Base-by-base conservation (phyloP, 2,797 vertebrate genomes). In the Gobio occitaniae region DNA sequence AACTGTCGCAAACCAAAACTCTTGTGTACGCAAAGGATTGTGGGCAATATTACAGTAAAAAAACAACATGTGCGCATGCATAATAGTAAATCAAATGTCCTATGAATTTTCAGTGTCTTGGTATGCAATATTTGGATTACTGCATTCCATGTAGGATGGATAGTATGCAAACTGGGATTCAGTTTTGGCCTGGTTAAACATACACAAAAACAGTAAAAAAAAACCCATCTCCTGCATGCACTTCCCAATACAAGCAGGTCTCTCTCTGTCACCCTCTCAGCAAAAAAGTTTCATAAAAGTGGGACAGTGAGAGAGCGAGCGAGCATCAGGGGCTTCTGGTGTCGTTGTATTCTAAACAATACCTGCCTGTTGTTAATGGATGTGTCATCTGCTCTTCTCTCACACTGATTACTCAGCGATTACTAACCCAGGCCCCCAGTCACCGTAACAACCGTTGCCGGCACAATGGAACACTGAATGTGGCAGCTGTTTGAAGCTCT, bases 371-470 rank as follows among this genome's bases (percentile, higher is more conserved):
- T 93, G 92, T 92, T 91, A 89, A 94, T 91, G 90, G 93, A 91
- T 93, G 94, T 95, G 93, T 94, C 93, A 92, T 95, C 93, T 92
- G 89, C 92, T 92, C 91, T 92, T 93, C 84, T 85, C 77, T 85
- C 77, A 93, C 93, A 92, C 94, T 94, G 95, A 95, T 95, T 96
- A 95, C 94, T 94, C 92, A 94, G 95, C 95, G 95, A 95, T 96
- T 96, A 96, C 93, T 94, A 92, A 59, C 86, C 78, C 92, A 92
- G 89, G 87, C 91, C 94, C 93, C 94, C 82, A 80, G 95, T 95
- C 93, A 93, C 93, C 91, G 92, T 95, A 94, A 95, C 94, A 94
- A 95, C 95, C 92, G 92, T 92, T 89, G 92, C 91, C 93, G 93
- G 93, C 94, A 96, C 95, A 96, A 96, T 94, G 91, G 95, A 80